Conservation (phyloP, 1,140 invertebrate genomes). For the Drosophila eugracilis region DNA sequence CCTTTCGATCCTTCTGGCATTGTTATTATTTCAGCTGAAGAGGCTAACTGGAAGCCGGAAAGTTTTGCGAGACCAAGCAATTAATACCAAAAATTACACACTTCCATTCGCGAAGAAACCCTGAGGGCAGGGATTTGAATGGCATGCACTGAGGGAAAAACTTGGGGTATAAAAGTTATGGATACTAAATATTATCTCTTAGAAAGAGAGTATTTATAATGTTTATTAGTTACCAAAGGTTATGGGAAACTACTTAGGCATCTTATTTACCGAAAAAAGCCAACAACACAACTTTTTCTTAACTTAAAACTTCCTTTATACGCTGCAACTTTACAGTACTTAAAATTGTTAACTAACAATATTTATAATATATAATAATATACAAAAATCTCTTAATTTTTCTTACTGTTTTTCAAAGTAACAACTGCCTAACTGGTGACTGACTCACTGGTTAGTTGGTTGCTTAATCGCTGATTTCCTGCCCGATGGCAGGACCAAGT, state of each 20-base stretch:
- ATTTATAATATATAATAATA: neutral
- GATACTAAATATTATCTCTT: no score
- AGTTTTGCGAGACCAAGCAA: constrained; percentile 64
- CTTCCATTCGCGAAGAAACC: constrained; percentile 48
- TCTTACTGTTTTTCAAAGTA: neutral
- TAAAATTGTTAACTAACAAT: neutral
- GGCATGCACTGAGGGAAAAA: constrained; percentile 10
- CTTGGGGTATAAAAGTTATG: no score
- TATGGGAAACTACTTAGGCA: no score
- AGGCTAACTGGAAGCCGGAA: constrained; percentile 64
- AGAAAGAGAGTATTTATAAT: no score
- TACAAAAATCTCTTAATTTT: neutral
- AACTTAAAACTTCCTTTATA: no score
- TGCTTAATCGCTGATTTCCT: constrained; percentile 82
- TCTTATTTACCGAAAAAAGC: no score
- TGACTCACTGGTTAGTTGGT: constrained; percentile 62
- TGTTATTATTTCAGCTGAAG: constrained; percentile 53
- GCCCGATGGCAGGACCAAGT: constrained; percentile 70
- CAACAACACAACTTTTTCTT: no score
- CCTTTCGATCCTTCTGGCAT: constrained; percentile 36
- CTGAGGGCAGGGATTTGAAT: constrained; percentile 48
- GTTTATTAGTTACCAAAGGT: no score
- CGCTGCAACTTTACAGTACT: no score
- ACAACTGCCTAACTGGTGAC: constrained; percentile 28
- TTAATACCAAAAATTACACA: constrained; percentile 81